Percentiles rank a stretch among this genome's conserved stretches.
Conservation (phyloP, 1,140 invertebrate genomes). For the Drosophila subpulchrella region DNA sequence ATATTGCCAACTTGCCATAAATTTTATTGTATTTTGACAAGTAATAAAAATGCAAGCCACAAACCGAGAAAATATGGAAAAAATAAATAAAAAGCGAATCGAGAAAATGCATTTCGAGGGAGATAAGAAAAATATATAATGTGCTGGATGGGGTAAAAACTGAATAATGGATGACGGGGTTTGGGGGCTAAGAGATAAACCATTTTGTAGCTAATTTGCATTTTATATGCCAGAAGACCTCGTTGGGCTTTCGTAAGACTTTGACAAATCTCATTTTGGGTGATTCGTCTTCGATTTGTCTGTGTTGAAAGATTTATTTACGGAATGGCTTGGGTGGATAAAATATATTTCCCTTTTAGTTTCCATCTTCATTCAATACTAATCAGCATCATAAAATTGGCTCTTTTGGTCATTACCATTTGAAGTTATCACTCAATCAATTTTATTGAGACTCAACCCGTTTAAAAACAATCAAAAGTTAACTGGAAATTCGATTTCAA, state of each 20-base stretch:
- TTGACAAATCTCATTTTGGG: conserved; percentile 59
- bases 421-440: conserved; percentile 69
- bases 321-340: conserved; percentile 23
- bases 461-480: conserved; percentile 34
- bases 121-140: conserved; percentile 31
- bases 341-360: conserved; percentile 12
- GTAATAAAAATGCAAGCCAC: conserved; percentile 78
- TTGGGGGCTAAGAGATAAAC: conserved; percentile 10
- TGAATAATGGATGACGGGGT: conserved; percentile 12
- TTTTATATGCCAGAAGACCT: conserved; percentile 47
- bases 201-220: conserved; percentile 71
- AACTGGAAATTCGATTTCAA: conserved; percentile 10
- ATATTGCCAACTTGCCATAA: conserved; percentile 75
- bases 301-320: conserved; percentile 64
- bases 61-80: conserved; percentile 40
- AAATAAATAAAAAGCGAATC: conserved; percentile 30
- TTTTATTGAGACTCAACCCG: conserved; percentile 43
- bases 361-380: conserved; percentile 38
- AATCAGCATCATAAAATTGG: conserved; percentile 61
- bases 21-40: conserved; percentile 78
- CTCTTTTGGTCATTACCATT: conserved; percentile 34
- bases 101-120: conserved; percentile 63
- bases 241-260: conserved; percentile 29
- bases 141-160: not conserved
- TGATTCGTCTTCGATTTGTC: conserved; percentile 35